Conservation (phyloP, 1,140 invertebrate genomes). For the Dermatophagoides farinae region DNA sequence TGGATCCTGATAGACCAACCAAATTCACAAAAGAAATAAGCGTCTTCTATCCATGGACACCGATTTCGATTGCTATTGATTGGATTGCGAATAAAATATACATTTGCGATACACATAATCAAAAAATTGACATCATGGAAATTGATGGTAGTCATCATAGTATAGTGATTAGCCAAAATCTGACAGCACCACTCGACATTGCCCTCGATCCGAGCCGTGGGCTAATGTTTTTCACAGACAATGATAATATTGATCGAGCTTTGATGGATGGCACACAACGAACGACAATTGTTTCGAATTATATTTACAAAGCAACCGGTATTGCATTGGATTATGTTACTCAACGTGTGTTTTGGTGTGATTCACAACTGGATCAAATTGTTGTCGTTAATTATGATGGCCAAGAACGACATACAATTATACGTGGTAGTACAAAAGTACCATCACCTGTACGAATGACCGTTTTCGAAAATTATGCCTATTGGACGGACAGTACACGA, state of each 20-base stretch:
- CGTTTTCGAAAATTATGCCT: conserved; percentile 72
- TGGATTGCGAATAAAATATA: conserved; percentile 92
- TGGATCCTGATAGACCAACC: conserved; percentile 21
- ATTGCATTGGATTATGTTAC: conserved; percentile 65
- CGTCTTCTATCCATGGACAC: conserved; percentile 59
- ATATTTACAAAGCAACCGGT: conserved; percentile 69
- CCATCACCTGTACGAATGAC: conserved; percentile 64
- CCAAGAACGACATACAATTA: conserved; percentile 31
- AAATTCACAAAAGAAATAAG: conserved; percentile 35
- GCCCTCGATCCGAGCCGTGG: conserved; percentile 73
- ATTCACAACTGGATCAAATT: conserved; percentile 85
- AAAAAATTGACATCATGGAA: conserved; percentile 81
- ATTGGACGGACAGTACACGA: conserved; percentile 86
- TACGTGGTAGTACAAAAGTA: conserved; percentile 45
- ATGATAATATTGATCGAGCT: conserved; percentile 60
- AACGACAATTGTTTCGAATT: conserved; percentile 61
- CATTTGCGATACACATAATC: conserved; percentile 71
- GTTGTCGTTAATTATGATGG: conserved; percentile 92
- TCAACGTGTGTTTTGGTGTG: conserved; percentile 82
- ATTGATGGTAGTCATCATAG: conserved; percentile 58
- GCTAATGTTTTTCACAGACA: conserved; percentile 79
- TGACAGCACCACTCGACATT: conserved; percentile 72
- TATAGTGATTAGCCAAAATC: conserved; percentile 69
- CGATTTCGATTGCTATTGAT: conserved; percentile 76
- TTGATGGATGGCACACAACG: conserved; percentile 75